These are phyloP conservation scores for Meleagris gallopavo DNA, from an alignment of 2,113 vertebrate species.

Conservation along the genomic window DNA sequence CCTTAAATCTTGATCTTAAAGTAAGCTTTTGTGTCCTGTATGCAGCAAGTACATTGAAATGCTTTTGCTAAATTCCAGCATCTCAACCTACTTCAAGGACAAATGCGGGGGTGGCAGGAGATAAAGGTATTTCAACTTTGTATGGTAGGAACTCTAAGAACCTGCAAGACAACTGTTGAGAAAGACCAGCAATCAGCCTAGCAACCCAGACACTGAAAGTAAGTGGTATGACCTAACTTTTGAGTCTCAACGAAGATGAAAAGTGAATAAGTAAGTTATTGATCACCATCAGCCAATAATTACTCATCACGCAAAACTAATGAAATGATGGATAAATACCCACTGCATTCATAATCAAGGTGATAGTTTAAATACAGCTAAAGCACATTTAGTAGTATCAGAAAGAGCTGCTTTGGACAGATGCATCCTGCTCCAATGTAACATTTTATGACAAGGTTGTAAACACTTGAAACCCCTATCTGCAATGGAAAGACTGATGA, in stretches of 20 bases:
- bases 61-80: neutral
- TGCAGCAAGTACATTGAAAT: neutral
- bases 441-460: neutral
- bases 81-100: neutral
- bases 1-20: neutral
- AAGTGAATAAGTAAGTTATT: neutral
- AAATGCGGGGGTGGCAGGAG: neutral
- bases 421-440: neutral
- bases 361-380: constrained; percentile 4
- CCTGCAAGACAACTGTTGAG: neutral
- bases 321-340: neutral
- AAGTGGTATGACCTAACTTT: neutral
- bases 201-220: neutral
- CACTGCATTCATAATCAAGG: neutral
- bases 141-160: neutral
- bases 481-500: constrained; percentile 20
- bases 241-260: neutral
- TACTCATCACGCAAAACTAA: neutral
- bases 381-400: neutral
- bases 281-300: neutral
- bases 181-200: neutral
- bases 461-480: constrained; percentile 2
- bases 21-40: neutral
- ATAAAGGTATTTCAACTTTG: neutral
- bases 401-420: neutral